Base-by-base conservation (phyloP, 2,797 vertebrate genomes). In the Eremophila alpestris region DNA sequence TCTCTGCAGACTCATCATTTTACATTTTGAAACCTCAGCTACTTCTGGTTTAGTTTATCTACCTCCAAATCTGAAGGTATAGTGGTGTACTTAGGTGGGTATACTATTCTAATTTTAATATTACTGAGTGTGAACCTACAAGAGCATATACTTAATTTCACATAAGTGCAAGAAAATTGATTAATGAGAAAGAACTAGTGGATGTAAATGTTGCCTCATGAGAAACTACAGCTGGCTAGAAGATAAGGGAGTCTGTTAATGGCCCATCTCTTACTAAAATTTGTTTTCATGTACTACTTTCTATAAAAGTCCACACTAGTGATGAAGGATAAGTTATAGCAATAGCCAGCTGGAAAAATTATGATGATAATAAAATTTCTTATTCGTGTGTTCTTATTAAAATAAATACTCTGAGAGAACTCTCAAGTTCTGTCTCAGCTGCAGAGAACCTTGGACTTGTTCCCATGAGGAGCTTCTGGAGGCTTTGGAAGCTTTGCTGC, bases 391-490 rank as follows among this genome's bases (percentile, higher is more conserved):
- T 52, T 13, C 77, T 74, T 55, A 45, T 83, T 34, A 32, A 62
- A 76, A 83, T 38, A 63, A 78, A 30, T 67, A 38, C 7, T 34
- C 26, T 55, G 15, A 38, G 21, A 48, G 27, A 71, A 14, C 27
- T n/a, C 13, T 26, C 16, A 36, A 23, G 11, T 48, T 81, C 69
- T 83, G 6, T n/a, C 26, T 89, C 13, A 29, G 6, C 36, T 76
- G 16, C 46, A 48, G 55, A 74, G 41, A 78, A 46, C 36, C 19
- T 81, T 3, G 4, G 16, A 15, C 26, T 34, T 51, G 15, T 41
- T 55, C 24, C n/a, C 46, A 0, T 38, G 27, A 43, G 48, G 29
- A 51, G 30, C 0, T 0, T 41, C 22, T 52, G 5, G 18, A n/a
- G n/a, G 67, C 26, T 58, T 80, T 48, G 64, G 54, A 36, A 75